phyloP scores from a whole-genome alignment of 2,888 invertebrate genomes.

The Empis livida region DNA sequence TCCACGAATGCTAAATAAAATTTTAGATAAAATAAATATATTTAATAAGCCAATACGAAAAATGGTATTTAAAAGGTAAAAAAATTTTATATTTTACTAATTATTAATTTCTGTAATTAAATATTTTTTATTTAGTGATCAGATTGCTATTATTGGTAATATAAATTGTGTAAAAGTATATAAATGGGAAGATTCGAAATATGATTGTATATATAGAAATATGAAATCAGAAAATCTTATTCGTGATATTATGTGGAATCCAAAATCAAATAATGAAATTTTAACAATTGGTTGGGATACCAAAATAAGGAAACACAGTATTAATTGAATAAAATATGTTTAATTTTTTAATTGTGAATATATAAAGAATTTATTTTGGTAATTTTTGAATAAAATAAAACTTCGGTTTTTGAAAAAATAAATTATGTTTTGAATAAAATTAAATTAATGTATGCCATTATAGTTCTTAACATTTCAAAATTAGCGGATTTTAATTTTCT shows the following conservation, averaged over 20 bases:
- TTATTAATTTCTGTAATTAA: not conserved
- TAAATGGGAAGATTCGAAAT: not conserved
- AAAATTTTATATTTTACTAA: not conserved
- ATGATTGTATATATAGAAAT: constrained; percentile 8
- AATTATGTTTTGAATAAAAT: no score
- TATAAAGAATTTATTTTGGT: no score
- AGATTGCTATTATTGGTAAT: constrained; percentile 10
- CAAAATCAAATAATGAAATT: constrained; percentile 1
- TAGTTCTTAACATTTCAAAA: no score
- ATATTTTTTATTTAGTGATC: constrained; percentile 1
- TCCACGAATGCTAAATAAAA: constrained; percentile 9
- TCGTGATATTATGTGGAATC: constrained; percentile 11
- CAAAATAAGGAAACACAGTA: constrained; percentile 6
- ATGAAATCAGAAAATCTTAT: constrained; percentile 7
- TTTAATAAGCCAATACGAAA: constrained; percentile 10
- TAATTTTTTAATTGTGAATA: no score
- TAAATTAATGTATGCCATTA: no score
- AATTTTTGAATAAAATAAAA: no score
- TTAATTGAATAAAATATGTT: no score
- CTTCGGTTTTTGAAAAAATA: no score
- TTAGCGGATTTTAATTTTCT: no score
- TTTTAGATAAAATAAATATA: constrained; percentile 2
- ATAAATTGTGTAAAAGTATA: constrained; percentile 10
- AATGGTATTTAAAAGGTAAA: constrained; percentile 7
- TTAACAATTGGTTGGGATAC: constrained; percentile 12